Conservation (phyloP, 2,113 vertebrate species). For the Sprattus sprattus region DNA sequence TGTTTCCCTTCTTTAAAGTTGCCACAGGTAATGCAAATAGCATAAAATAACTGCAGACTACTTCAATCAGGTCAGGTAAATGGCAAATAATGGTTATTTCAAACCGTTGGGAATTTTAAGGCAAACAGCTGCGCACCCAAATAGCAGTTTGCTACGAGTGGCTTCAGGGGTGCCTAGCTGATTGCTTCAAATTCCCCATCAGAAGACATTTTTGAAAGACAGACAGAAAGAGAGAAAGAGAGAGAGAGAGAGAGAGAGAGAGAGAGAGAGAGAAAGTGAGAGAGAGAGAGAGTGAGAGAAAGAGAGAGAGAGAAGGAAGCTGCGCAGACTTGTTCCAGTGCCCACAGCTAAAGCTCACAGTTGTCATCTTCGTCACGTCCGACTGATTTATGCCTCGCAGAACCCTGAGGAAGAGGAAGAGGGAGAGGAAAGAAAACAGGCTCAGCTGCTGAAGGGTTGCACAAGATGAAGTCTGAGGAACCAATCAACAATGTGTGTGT, state of each 20-base stretch:
- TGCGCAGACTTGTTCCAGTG: neutral
- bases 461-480: neutral
- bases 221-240: neutral
- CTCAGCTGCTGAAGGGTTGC: neutral
- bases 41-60: neutral
- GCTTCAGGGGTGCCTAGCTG: neutral
- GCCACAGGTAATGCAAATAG: neutral
- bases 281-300: neutral
- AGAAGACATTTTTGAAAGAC: neutral
- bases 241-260: slow-evolving; percentile 4
- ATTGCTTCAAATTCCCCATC: neutral
- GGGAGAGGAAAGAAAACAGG: slow-evolving; percentile 1
- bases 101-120: neutral
- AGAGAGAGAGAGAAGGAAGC: neutral
- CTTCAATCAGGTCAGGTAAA: neutral
- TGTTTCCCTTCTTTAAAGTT: neutral
- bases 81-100: neutral
- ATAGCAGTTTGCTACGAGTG: neutral
- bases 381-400: neutral
- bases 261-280: neutral
- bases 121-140: neutral
- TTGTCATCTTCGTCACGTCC: neutral
- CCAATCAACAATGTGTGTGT: too few species aligned
- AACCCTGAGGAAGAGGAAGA: neutral
- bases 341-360: neutral